A percentile compares a stretch with the other conserved stretches of the same genome.
Conservation (phyloP, 1,140 invertebrate genomes). For the Anoplolepis gracilipes region DNA sequence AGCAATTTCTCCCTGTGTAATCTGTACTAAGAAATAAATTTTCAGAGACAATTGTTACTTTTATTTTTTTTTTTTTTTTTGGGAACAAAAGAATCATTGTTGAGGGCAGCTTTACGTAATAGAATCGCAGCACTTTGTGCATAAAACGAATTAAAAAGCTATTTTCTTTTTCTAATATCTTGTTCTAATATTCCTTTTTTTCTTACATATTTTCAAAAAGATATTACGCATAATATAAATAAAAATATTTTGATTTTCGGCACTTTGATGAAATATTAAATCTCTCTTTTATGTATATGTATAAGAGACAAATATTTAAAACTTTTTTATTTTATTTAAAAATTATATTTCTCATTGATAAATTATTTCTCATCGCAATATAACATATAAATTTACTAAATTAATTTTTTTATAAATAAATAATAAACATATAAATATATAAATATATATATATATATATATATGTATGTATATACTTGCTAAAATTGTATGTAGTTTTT, state of each 20-base stretch:
- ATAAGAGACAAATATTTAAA: neutral
- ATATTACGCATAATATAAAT: neutral
- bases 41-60: neutral
- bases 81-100: neutral
- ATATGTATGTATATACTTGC: neutral
- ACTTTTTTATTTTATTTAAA: neutral
- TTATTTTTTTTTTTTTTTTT: neutral
- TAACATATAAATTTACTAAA: neutral
- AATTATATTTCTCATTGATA: neutral
- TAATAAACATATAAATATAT: neutral
- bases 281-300: neutral
- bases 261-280: neutral
- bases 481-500: neutral
- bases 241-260: neutral
- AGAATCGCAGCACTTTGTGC: neutral
- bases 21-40: neutral
- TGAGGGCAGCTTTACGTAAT: neutral
- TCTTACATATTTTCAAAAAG: neutral
- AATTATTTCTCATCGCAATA: neutral
- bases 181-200: no score
- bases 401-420: neutral
- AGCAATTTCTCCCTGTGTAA: neutral
- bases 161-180: neutral
- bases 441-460: neutral
- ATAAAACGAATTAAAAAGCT: neutral